phyloP scores from a whole-genome alignment of 2,113 vertebrate species.

The Dendrocopos noguchii region DNA sequence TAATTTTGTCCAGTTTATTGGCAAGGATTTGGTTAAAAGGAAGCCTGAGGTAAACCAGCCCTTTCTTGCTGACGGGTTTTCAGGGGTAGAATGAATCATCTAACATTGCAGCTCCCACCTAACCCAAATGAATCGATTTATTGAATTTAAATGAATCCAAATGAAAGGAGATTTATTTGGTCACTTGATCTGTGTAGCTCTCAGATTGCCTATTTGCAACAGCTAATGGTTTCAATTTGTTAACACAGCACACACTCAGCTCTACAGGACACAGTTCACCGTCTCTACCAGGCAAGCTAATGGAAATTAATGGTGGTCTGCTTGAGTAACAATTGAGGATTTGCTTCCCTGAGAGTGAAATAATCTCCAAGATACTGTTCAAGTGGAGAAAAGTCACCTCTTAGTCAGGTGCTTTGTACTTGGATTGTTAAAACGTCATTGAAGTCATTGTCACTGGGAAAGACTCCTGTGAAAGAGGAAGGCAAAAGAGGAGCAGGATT shows the following conservation, averaged over 20 bases:
- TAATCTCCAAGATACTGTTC: not conserved
- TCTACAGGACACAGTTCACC: not conserved
- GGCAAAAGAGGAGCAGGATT: not conserved
- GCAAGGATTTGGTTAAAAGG: not conserved
- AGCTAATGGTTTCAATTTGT: constrained; percentile 4
- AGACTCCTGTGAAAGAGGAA: not conserved
- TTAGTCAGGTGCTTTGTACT: not conserved
- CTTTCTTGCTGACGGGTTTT: not conserved
- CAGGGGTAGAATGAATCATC: not conserved
- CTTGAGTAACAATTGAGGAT: not conserved
- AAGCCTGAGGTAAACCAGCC: not conserved
- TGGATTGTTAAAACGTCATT: not conserved
- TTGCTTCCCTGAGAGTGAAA: not conserved
- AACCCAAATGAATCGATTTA: not conserved
- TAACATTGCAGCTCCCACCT: not conserved
- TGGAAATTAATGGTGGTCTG: not conserved
- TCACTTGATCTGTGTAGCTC: not conserved
- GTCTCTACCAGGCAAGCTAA: not conserved
- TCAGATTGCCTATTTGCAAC: not conserved
- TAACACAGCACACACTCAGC: not conserved
- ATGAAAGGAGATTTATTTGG: not conserved
- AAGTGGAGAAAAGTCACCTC: not conserved
- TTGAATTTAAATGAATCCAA: no score
- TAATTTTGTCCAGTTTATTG: not conserved
- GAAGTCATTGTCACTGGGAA: not conserved